Conservation (phyloP, 2,113 vertebrate genomes). For the Aegypius monachus region DNA sequence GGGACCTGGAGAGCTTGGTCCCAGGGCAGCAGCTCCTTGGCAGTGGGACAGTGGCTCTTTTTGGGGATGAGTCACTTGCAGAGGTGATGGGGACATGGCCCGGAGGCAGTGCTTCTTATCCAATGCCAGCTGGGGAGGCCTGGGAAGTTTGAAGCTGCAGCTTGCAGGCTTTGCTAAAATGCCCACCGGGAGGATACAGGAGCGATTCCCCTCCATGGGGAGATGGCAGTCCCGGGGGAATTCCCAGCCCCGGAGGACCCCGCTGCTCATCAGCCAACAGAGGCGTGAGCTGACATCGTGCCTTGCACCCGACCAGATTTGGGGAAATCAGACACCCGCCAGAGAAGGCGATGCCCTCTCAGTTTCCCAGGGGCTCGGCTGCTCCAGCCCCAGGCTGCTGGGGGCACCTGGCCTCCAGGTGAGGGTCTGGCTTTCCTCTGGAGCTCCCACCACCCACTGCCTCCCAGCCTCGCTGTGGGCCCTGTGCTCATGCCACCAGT, state of each 20-base stretch:
- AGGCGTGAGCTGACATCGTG: background rate
- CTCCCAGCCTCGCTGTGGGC: background rate
- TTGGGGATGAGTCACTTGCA: background rate
- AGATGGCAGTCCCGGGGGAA: rapidly evolving
- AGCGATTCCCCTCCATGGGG: background rate
- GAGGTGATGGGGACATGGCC: background rate
- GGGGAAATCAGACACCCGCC: background rate
- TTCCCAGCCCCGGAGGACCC: background rate
- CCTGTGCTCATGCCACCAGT: background rate
- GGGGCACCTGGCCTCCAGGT: background rate
- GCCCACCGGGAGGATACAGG: background rate
- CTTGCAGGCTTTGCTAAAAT: background rate
- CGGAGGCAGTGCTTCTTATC: background rate
- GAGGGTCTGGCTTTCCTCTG: slow-evolving; percentile 21
- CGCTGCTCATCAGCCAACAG: rapidly evolving
- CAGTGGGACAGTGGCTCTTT: background rate
- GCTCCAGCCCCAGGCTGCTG: background rate
- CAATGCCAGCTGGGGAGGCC: background rate
- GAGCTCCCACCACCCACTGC: background rate
- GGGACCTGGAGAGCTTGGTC: background rate
- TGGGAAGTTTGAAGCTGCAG: background rate
- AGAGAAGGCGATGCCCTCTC: background rate
- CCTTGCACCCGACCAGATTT: background rate
- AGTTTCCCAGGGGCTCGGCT: slow-evolving; percentile 29
- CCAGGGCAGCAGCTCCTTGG: background rate